phyloP scores from a whole-genome alignment of 2,797 vertebrate species.

The Crenuchus spilurus region DNA sequence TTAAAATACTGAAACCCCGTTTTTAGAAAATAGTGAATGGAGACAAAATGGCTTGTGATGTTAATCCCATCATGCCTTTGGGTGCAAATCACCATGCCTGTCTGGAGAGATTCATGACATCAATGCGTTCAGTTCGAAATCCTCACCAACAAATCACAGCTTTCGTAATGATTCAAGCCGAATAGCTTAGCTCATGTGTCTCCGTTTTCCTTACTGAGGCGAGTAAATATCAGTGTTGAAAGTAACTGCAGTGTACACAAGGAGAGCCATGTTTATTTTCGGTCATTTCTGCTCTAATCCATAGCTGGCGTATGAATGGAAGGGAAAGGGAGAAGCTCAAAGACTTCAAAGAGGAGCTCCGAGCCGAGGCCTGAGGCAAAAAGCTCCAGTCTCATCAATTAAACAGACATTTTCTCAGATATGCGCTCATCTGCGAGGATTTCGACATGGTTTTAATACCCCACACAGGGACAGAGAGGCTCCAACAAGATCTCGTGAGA shows the following conservation, averaged over 20 bases:
- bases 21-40: too few relatives aligned
- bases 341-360: conserved; percentile 9
- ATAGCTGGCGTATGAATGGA: background rate
- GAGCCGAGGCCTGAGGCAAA: background rate
- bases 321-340: background rate
- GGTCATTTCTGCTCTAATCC: background rate
- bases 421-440: background rate
- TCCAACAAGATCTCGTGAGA: background rate
- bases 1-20: background rate
- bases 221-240: background rate
- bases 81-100: background rate
- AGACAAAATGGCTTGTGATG: background rate
- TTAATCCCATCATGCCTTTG: background rate
- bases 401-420: conserved; percentile 20
- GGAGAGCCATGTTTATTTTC: background rate
- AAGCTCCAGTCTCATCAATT: conserved; percentile 21
- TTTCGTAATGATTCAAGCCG: background rate
- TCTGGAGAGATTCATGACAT: too few relatives aligned
- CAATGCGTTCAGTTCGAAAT: background rate
- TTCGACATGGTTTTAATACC: conserved; percentile 7
- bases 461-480: background rate
- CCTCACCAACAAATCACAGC: background rate
- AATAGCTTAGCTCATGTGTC: background rate
- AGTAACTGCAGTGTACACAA: background rate
- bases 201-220: background rate